Evolutionary conservation across 2,888 invertebrate genomes (phyloP), one percentile per base, ranked within the genome.

Genomic region (Crematogaster levior): DNA sequence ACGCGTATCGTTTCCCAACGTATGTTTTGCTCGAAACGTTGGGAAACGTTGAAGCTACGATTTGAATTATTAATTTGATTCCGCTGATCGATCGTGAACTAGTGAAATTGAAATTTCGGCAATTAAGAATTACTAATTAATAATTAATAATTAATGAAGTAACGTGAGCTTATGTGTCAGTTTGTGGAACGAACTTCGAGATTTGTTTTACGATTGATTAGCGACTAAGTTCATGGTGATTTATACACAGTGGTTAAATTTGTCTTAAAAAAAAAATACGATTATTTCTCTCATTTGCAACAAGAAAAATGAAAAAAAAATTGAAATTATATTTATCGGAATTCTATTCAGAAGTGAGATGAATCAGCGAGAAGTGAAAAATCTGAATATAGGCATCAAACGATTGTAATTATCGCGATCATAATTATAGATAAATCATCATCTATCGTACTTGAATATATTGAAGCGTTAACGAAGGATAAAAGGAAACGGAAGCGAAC

Each of bases 61-160:
- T 53, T 72, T 27, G 46, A 48, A n/a, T 48, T n/a, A n/a, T 40
- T 40, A 37, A 72, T 34, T 68, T 24, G 21, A 18, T 15, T 40
- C 63, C 40, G 63, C n/a, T 6, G 21, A 40, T 51, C 15, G 15
- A 18, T 53, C 70, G 48, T 18, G 24, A 6, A 34, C 6, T 24
- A 37, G 34, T 37, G 21, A 15, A 70, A 40, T 56, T 10, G 5
- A 43, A 73, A 73, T 43, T 27, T 58, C 30, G n/a, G 15, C 27
- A 5, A 12, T n/a, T 46, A n/a, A n/a, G n/a, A n/a, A n/a, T n/a
- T n/a, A n/a, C n/a, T n/a, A n/a, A n/a, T n/a, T n/a, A n/a, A n/a
- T n/a, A n/a, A n/a, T n/a, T n/a, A n/a, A n/a, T n/a, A 40, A 73
- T 73, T 72, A 21, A 15, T 21, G 15, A n/a, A 9, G 43, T 40